Base-by-base conservation (phyloP, 2,888 invertebrate species). In the Spodoptera littoralis region DNA sequence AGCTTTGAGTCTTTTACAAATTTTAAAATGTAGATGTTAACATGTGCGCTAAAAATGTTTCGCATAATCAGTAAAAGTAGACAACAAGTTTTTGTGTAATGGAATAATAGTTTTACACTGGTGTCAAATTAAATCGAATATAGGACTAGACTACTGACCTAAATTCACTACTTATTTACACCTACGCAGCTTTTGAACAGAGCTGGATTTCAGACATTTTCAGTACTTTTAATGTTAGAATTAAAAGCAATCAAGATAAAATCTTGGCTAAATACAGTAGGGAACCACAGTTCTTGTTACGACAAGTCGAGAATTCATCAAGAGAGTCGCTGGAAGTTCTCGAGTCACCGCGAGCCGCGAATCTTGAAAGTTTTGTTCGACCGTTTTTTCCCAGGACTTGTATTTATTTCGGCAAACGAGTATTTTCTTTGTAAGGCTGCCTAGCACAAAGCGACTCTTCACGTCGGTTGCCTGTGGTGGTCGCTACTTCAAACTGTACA, bases 361-460 rank as follows among this genome's bases (percentile, higher is more conserved):
- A 65, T 62, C 60, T 67, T n/a, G 59, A 60, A 78, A 73, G 41
- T 80, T 75, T 68, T 77, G 69, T 68, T 78, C 62, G 54, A 30
- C 43, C 64, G 45, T 60, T 74, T 77, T 68, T 63, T 56, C 57
- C 57, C 59, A 71, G 60, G 67, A 64, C 56, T 73, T 53, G 70
- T 70, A 60, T 69, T 75, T 70, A 75, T 78, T 78, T 78, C 60
- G 57, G 66, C 41, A 52, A 59, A 49, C 51, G 66, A 36, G 63
- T 67, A 61, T 70, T 70, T 70, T 67, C 64, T 68, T 77, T 68
- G 64, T 76, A 46, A 61, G 46, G 46, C 30, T 72, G 56, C 63
- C 63, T 65, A 70, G 65, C 62, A 60, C 57, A 60, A 61, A 73
- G 67, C 73, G 77, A 46, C 61, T 66, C 73, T 65, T 57, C 44